Percentiles rank a stretch among this genome's conserved stretches.
Conservation (phyloP, 1,140 invertebrate species). For the Temnothorax longispinosus region DNA sequence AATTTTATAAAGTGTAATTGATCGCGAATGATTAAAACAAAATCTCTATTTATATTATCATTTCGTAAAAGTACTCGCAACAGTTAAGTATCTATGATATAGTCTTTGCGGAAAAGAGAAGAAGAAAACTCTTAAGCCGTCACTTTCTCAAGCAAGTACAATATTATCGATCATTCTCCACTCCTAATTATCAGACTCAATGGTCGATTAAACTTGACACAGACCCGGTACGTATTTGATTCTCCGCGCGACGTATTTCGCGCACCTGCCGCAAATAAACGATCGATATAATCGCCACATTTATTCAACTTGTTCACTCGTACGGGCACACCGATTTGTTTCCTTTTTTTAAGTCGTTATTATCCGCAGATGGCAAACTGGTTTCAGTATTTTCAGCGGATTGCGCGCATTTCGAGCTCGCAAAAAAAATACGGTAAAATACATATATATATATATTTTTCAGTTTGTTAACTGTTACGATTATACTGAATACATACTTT, state of each 20-base stretch:
- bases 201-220: constrained; percentile 16
- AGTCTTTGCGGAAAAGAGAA: constrained; percentile 1
- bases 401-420: neutral
- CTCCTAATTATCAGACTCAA: constrained; percentile 3
- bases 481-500: neutral
- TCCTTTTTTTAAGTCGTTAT: neutral
- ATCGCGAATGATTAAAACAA: neutral
- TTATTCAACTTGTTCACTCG: constrained; percentile 25
- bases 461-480: neutral
- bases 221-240: neutral
- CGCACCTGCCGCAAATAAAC: constrained; percentile 51
- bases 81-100: neutral
- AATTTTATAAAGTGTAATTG: neutral
- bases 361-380: constrained; percentile 43
- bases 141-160: neutral
- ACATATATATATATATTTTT: neutral
- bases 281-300: constrained; percentile 48
- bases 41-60: neutral
- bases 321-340: neutral
- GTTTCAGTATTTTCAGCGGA: constrained; percentile 27
- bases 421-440: neutral
- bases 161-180: constrained; percentile 18
- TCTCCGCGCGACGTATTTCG: neutral
- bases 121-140: neutral
- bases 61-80: neutral